phyloP scores from a whole-genome alignment of 1,140 invertebrate species.

The Drosophila asahinai region DNA sequence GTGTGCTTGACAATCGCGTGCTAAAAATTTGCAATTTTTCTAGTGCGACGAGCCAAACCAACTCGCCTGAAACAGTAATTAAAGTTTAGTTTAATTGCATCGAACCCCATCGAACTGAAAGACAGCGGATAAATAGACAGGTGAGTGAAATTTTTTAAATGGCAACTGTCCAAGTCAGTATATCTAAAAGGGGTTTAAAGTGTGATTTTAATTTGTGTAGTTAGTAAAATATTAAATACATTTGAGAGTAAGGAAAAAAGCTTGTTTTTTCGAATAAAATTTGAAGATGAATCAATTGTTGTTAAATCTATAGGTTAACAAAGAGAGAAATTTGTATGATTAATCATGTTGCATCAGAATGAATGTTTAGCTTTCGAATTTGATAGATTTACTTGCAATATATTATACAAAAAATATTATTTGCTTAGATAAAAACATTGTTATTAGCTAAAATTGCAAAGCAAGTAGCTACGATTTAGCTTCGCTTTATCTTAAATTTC shows the following conservation, averaged over 20 bases:
- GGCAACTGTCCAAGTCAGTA: neutral
- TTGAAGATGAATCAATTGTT: too few relatives aligned
- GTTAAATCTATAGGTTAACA: too few relatives aligned
- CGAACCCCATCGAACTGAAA: conserved; percentile 12
- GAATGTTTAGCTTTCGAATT: neutral
- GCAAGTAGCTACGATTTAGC: neutral
- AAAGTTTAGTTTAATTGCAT: conserved; percentile 21
- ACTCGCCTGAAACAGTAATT: conserved; percentile 43
- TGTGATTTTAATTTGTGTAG: neutral
- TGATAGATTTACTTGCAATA: fast-evolving
- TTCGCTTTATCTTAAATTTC: neutral
- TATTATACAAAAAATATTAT: neutral
- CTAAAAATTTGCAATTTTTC: conserved; percentile 42
- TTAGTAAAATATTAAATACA: neutral
- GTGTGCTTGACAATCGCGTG: conserved; percentile 63
- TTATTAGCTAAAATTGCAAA: too few relatives aligned
- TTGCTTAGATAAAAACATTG: neutral
- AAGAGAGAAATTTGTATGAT: neutral
- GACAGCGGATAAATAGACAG: conserved; percentile 20
- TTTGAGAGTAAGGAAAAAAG: neutral
- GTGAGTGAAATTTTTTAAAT: conserved; percentile 18
- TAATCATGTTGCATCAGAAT: neutral
- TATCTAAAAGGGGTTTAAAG: neutral
- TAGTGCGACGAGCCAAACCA: conserved; percentile 44
- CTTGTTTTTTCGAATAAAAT: neutral